A percentile compares a stretch with the other conserved stretches of the same genome.
Conservation (phyloP, 2,888 invertebrate genomes). For the Drosophila vallismaia region DNA sequence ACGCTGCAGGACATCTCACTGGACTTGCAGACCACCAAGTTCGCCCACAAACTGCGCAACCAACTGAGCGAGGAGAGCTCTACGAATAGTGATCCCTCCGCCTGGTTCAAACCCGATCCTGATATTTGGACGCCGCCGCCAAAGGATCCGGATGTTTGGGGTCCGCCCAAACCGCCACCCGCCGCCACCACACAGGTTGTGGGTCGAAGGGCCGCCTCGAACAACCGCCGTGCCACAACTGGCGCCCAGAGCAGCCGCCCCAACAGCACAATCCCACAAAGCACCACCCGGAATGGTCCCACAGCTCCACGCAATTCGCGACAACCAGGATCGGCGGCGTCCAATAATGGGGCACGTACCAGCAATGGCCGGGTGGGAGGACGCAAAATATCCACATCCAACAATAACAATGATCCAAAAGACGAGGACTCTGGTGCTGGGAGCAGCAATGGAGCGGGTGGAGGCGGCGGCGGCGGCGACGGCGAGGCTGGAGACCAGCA, state of each 20-base stretch:
- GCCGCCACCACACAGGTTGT: conserved; percentile 73
- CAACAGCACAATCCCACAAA: conserved; percentile 80
- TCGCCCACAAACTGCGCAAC: conserved; percentile 84
- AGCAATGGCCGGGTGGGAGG: conserved; percentile 59
- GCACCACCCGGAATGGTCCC: conserved; percentile 63
- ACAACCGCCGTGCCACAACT: conserved; percentile 64
- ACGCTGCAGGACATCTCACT: conserved; percentile 83
- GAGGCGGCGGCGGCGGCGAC: conserved; percentile 72
- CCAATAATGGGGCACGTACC: conserved; percentile 50
- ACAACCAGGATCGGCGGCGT: conserved; percentile 57
- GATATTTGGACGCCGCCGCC: conserved; percentile 91
- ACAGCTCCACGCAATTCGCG: conserved; percentile 55
- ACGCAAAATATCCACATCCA: conserved; percentile 64
- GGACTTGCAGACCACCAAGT: conserved; percentile 84
- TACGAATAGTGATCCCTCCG: conserved; percentile 83
- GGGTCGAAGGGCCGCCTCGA: conserved; percentile 71
- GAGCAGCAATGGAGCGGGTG: conserved; percentile 59
- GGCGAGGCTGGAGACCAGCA: conserved; percentile 86
- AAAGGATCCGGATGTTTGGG: conserved; percentile 93
- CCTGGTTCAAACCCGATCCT: conserved; percentile 88
- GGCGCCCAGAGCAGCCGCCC: conserved; percentile 42
- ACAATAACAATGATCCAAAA: conserved; percentile 63
- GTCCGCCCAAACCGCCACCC: conserved; percentile 89
- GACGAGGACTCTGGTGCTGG: conserved; percentile 88
- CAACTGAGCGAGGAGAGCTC: conserved; percentile 79